A percentile compares a stretch with the other conserved stretches of the same genome.
These are phyloP conservation scores for Trachelipus rathkii DNA, from an alignment of 1,140 invertebrate species.

Conservation along the genomic window DNA sequence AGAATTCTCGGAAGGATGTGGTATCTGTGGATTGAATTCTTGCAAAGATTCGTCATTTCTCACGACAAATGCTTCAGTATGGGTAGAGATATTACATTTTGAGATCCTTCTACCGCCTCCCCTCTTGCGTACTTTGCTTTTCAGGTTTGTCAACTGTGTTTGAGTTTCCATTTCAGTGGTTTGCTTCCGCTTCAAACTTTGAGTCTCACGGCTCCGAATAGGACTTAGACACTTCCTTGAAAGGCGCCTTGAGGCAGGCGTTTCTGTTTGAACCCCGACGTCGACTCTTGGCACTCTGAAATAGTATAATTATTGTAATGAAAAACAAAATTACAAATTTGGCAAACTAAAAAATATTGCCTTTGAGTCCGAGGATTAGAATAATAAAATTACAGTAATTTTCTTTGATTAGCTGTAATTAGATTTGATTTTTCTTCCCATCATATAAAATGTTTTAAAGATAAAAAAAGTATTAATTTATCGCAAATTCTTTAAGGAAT, in stretches of 20 bases:
- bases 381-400: too few species aligned
- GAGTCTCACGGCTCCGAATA: not conserved
- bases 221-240: not conserved
- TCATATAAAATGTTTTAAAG: too few species aligned
- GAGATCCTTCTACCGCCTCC: not conserved
- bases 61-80: not conserved
- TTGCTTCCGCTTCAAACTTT: not conserved
- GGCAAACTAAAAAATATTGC: too few species aligned
- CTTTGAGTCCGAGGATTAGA: too few species aligned
- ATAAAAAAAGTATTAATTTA: too few species aligned
- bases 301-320: not conserved
- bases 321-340: too few species aligned
- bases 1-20: not conserved
- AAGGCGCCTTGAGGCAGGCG: not conserved
- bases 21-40: too few species aligned
- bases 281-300: not conserved
- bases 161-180: conserved; percentile 1
- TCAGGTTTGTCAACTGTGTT: not conserved
- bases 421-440: too few species aligned
- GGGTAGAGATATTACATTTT: not conserved
- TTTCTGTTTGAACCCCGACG: not conserved
- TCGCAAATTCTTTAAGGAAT: too few species aligned
- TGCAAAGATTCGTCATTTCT: not conserved
- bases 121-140: not conserved
- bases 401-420: too few species aligned